These are phyloP conservation scores for Prinia subflava DNA, from an alignment of 2,113 vertebrate genomes.

Conservation along the genomic window DNA sequence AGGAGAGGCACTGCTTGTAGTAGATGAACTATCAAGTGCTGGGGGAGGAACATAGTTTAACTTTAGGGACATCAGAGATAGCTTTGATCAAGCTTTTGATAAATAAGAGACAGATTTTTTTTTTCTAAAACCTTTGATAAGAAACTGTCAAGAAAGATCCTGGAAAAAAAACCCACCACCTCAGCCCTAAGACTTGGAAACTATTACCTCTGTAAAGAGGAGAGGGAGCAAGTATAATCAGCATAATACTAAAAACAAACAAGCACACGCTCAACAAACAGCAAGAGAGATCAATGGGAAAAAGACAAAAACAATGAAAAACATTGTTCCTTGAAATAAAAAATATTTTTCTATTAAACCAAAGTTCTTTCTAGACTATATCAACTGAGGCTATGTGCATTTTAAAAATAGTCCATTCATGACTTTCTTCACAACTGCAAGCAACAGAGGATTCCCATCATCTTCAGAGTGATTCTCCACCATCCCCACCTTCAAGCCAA, in stretches of 20 bases:
- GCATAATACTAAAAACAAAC: not conserved
- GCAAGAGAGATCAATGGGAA: not conserved
- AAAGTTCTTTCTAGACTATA: not conserved
- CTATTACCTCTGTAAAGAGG: not conserved
- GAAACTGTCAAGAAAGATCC: not conserved
- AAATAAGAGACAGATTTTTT: not conserved
- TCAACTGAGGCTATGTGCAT: not conserved
- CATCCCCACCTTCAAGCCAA: not conserved
- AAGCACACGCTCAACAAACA: not conserved
- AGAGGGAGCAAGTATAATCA: not conserved
- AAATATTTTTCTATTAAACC: not conserved
- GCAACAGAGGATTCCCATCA: not conserved
- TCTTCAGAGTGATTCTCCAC: not conserved
- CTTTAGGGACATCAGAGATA: not conserved
- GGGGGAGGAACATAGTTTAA: not conserved
- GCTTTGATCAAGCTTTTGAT: not conserved
- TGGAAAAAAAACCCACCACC: not conserved
- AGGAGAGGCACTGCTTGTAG: constrained; percentile 90
- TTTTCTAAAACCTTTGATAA: not conserved
- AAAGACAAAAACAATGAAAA: not conserved
- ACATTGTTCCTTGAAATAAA: not conserved
- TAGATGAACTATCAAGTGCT: constrained; percentile 94
- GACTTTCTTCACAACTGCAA: not conserved
- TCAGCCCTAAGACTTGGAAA: not conserved
- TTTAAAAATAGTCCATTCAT: not conserved